Evolutionary conservation across 2,888 invertebrate species (phyloP).

Genomic region (Rhagonycha fulva): DNA sequence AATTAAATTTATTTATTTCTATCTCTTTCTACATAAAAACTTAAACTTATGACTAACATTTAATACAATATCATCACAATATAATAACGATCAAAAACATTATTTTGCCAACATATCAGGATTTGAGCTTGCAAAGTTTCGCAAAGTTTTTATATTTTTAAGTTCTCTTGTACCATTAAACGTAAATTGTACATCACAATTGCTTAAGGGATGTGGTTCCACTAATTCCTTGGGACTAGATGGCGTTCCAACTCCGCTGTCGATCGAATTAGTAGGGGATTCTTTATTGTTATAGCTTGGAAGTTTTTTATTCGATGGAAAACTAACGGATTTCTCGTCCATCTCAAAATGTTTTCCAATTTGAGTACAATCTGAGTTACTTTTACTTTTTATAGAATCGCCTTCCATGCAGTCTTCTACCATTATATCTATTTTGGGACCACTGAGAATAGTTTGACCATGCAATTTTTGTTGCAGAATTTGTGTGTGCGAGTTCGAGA

Average conservation of each 20-base stretch:
- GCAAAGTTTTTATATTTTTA: conserved; percentile 58
- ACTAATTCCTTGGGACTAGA: conserved; percentile 56
- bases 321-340: conserved; percentile 47
- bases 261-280: conserved; percentile 53
- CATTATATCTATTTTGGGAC: conserved; percentile 49
- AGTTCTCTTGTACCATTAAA: conserved; percentile 81
- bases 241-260: conserved; percentile 71
- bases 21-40: conserved; percentile 17
- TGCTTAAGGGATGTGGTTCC: conserved; percentile 70
- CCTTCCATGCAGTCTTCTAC: conserved; percentile 42
- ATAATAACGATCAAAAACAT: conserved; percentile 16
- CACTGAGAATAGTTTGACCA: conserved; percentile 44
- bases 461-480: conserved; percentile 67
- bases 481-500: conserved; percentile 71
- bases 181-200: conserved; percentile 78
- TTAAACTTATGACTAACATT: conserved; percentile 7
- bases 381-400: conserved; percentile 9
- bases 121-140: conserved; percentile 39
- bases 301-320: conserved; percentile 30
- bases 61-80: conserved; percentile 26
- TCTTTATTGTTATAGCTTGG: conserved; percentile 34
- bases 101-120: conserved; percentile 44
- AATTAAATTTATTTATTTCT: conserved; percentile 12
- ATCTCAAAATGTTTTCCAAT: conserved; percentile 23
- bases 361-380: conserved; percentile 14